phyloP scores from a whole-genome alignment of 1,140 invertebrate species.

The Pseudomyrmex flavicornis region DNA sequence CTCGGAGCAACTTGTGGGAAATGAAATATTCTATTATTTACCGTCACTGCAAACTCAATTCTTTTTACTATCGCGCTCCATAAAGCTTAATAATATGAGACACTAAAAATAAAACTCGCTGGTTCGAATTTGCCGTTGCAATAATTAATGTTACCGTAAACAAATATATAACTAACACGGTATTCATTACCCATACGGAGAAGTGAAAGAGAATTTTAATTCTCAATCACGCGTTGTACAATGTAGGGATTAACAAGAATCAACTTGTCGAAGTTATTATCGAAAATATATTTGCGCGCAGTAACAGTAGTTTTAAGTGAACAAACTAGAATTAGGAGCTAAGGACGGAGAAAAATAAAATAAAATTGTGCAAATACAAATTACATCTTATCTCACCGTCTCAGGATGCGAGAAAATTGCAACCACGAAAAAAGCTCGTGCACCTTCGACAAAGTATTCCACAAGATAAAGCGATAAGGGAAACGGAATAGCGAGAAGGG shows the following conservation, averaged over 20 bases:
- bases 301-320: background rate
- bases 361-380: background rate
- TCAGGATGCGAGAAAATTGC: background rate
- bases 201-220: background rate
- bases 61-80: background rate
- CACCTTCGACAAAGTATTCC: conserved; percentile 23
- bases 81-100: conserved; percentile 31
- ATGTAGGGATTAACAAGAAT: background rate
- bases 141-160: conserved; percentile 20
- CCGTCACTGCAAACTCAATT: conserved; percentile 18
- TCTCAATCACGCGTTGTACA: background rate
- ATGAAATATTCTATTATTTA: conserved; percentile 58
- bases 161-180: background rate
- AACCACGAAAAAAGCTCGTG: background rate
- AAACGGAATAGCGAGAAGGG: background rate
- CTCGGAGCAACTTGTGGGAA: conserved; percentile 26
- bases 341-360: background rate
- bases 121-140: background rate
- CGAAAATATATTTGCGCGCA: no score
- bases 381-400: background rate
- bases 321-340: background rate
- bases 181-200: background rate
- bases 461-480: conserved; percentile 28
- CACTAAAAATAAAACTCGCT: conserved; percentile 4
- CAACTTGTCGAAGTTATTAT: no score